phyloP scores from a whole-genome alignment of 2,888 invertebrate species.

The Tricholauxania praeusta region DNA sequence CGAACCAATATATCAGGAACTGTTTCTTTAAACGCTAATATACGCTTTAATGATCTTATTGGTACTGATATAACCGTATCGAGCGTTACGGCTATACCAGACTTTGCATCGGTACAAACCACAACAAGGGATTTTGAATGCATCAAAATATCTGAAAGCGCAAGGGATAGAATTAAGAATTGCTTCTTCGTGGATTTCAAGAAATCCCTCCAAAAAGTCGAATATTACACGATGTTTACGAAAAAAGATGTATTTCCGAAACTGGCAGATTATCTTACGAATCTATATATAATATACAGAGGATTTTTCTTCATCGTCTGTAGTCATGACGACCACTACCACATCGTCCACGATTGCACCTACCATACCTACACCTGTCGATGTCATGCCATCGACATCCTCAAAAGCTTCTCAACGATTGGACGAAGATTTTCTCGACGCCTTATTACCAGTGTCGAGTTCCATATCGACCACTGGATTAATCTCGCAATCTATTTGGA shows the following conservation, averaged over 20 bases:
- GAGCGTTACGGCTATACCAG: too few relatives aligned
- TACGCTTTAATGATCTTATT: too few relatives aligned
- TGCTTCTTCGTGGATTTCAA: neutral
- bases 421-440: slow-evolving; percentile 29
- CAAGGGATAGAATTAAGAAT: neutral
- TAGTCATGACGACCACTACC: slow-evolving; percentile 17
- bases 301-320: slow-evolving; percentile 14
- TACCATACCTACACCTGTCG: slow-evolving; percentile 26
- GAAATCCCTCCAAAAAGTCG: neutral
- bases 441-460: slow-evolving; percentile 10
- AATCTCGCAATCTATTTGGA: slow-evolving; percentile 31
- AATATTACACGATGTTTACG: neutral
- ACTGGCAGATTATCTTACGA: neutral
- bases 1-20: too few relatives aligned
- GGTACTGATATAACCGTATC: too few relatives aligned
- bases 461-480: slow-evolving; percentile 21
- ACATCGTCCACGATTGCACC: slow-evolving; percentile 30
- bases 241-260: neutral
- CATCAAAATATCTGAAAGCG: neutral
- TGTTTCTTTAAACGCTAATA: too few relatives aligned
- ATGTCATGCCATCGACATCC: neutral
- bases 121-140: neutral
- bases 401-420: neutral
- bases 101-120: too few relatives aligned
- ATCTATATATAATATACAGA: neutral